Base-by-base conservation (phyloP, 2,888 invertebrate species). In the Eupeodes luniger region DNA sequence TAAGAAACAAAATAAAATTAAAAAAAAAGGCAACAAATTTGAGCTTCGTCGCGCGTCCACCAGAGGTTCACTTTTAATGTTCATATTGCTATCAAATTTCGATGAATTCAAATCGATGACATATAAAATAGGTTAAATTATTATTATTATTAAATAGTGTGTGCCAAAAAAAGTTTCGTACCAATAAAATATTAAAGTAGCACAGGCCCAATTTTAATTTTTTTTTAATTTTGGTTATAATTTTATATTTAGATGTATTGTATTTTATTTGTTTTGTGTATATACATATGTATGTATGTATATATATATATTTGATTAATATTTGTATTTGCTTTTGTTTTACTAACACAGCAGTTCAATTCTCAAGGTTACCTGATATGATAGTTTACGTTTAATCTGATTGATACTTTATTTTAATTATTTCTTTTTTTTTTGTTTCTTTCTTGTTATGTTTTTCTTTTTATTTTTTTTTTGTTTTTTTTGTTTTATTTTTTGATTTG, bases 361-460 rank as follows among this genome's bases (percentile, higher is more conserved):
- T 77, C 87, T 85, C 88, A 88, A 88, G 88, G 88, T 88, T 88
- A 88, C 78, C 77, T 88, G 81, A 88, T 88, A 88, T 81, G 81
- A 88, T 88, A 88, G 88, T 87, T 87, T 70, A 70, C 67, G 72
- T 67, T 84, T 87, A 87, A 87, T 87, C 87, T 81, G 87, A 87
- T 87, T 84, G 81, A 86, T 84, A 77, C 74, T 84, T 84, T 87
- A 61, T 85, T 80, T 80, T 34, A 74, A 36, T 64, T 7, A 40
- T 40, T 40, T 40, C 9, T 40, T 5, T 7, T 49, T 49, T 78
- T 34, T 49, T 57, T 36, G 47, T 19, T 76, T 53, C 51, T 75
- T 61, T 61, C 2, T 75, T 59, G 74, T 49, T 72, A 49, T 64
- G 16, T 62, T 55, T 84, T 75, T 40, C 2, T 40, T 40, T 40